Conservation (phyloP, 2,888 invertebrate genomes). For the Chaitophorus viminalis region DNA sequence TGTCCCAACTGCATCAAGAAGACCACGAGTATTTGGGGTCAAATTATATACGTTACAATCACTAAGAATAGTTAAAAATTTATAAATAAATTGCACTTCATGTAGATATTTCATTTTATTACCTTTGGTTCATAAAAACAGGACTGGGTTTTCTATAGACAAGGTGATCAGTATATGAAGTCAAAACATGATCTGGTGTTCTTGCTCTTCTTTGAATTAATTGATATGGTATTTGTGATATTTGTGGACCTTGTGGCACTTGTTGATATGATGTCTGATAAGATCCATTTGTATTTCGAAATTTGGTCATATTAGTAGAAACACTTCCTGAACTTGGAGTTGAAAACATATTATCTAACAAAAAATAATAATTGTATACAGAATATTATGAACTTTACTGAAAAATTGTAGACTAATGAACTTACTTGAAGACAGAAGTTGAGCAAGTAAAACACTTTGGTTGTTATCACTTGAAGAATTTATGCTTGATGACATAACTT, state of each 20-base stretch:
- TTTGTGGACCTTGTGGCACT: constrained; percentile 35
- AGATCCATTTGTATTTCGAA: constrained; percentile 52
- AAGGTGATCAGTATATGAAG: constrained; percentile 63
- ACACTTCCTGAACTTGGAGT: constrained; percentile 24
- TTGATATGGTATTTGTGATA: constrained; percentile 55
- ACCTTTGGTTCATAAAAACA: constrained; percentile 63
- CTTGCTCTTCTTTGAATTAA: constrained; percentile 62
- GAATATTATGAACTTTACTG: too few species aligned
- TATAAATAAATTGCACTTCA: background rate
- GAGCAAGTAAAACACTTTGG: constrained; percentile 62
- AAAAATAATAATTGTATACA: too few species aligned
- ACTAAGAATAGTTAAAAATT: constrained; percentile 30
- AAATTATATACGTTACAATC: constrained; percentile 57
- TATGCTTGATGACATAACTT: constrained; percentile 36
- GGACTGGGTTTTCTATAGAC: constrained; percentile 63
- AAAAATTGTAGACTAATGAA: background rate
- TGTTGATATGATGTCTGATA: constrained; percentile 42
- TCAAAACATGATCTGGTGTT: constrained; percentile 63
- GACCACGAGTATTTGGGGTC: constrained; percentile 58
- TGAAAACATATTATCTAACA: constrained; percentile 50
- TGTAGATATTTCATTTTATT: background rate
- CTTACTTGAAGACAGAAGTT: constrained; percentile 62
- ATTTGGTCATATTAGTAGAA: constrained; percentile 45
- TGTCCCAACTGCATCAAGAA: constrained; percentile 54
- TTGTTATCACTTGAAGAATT: constrained; percentile 55